Evolutionary conservation across 1,140 invertebrate genomes (phyloP), one percentile per base, ranked within the genome.

Genomic region (Dermatophagoides farinae): DNA sequence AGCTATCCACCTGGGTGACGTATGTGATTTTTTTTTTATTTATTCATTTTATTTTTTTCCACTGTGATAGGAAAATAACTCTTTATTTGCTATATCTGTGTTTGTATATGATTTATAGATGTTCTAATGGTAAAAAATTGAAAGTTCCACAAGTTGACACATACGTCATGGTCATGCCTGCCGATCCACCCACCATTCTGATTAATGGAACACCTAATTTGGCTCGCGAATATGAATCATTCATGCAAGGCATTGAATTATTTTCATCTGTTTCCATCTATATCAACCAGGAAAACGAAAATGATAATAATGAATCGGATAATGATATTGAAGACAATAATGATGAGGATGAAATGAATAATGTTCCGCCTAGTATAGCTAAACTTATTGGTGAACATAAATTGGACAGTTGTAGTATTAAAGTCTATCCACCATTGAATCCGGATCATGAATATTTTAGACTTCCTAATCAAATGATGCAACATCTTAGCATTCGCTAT

Each of bases 371-470:
- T 9, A 22, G 38, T 22, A 43, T 43, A n/a, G 23, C 14, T 14
- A 64, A 64, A 44, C 40, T 64, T 14, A 38, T 47, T 14, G 41
- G 38, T 12, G 65, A 64, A 11, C 64, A 67, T 66, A 79, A 81
- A 67, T 69, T 92, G 55, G 90, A 95, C 69, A 86, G 85, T 16
- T 96, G 91, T 73, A 82, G 83, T 37, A 83, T 95, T 43, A 83
- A 83, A 37, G 88, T 95, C 46, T 90, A 90, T 70, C 89, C 90
- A 12, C 87, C 87, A 31, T 75, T 97, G 44, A 92, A 95, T 77
- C 86, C 88, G 0, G 88, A 93, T 71, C 87, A 92, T 71, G 90
- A 96, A 71, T 84, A 82, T 53, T 72, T 92, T 31, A 77, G 79
- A 39, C 76, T 90, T 38, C 84, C 85, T 6, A 80, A 80, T 57